These are phyloP conservation scores for Cancer borealis DNA, from an alignment of 2,888 invertebrate genomes.

Conservation along the genomic window DNA sequence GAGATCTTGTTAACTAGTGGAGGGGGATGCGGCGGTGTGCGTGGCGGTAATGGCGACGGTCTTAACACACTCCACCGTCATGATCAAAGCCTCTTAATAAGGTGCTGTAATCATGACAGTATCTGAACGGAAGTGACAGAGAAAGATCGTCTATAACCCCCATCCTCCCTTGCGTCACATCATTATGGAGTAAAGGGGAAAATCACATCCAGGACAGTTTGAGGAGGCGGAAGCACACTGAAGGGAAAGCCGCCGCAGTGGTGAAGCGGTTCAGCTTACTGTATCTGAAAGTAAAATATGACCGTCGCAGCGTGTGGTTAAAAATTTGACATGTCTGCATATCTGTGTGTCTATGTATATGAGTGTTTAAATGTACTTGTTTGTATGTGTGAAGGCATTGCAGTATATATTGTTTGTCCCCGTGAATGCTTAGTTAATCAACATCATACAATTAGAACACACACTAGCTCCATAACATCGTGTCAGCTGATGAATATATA, in stretches of 20 bases:
- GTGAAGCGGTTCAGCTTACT: neutral
- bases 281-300: constrained; percentile 4
- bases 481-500: too few relatives aligned
- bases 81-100: neutral
- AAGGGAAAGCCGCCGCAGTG: neutral
- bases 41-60: neutral
- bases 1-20: neutral
- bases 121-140: neutral
- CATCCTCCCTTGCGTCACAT: neutral
- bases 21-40: neutral
- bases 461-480: too few relatives aligned
- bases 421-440: too few relatives aligned
- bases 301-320: neutral
- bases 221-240: neutral
- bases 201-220: neutral
- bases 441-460: too few relatives aligned
- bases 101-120: too few relatives aligned
- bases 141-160: neutral
- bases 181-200: neutral
- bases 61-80: neutral
- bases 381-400: neutral
- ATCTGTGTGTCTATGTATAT: neutral
- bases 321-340: neutral
- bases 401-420: too few relatives aligned
- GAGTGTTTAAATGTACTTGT: neutral